phyloP scores from a whole-genome alignment of 2,888 invertebrate species.

The Lutraria lutraria region DNA sequence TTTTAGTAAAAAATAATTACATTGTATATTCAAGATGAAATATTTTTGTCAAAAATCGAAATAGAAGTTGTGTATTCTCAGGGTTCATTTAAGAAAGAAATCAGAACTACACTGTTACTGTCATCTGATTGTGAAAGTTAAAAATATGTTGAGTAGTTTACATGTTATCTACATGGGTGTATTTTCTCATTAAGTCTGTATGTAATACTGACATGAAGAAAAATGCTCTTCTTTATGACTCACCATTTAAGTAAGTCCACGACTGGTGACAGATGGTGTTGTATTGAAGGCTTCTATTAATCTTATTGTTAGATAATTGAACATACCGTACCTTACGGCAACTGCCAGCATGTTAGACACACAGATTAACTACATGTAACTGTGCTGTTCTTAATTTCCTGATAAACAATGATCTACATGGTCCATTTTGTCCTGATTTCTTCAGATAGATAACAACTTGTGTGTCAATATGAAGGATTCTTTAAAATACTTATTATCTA shows the following conservation, averaged over 20 bases:
- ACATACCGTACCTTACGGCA: background rate
- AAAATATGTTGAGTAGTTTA: no score
- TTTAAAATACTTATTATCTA: background rate
- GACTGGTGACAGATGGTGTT: slow-evolving; percentile 8
- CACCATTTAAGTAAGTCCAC: background rate
- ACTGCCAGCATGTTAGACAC: background rate
- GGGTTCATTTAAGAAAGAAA: no score
- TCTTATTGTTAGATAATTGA: background rate
- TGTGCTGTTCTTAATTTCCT: background rate
- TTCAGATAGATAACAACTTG: background rate
- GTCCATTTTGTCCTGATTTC: no score
- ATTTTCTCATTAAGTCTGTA: background rate
- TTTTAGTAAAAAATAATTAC: no score
- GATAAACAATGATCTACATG: background rate
- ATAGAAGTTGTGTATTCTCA: no score
- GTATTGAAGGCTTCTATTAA: background rate
- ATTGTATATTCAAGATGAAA: no score
- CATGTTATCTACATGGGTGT: background rate
- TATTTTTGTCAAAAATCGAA: no score
- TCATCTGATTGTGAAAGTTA: no score
- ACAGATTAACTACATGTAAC: background rate
- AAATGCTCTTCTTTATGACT: background rate
- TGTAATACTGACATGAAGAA: background rate
- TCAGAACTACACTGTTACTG: no score
- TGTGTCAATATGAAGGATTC: background rate